Evolutionary conservation across 2,888 invertebrate genomes (phyloP), one percentile per base, ranked within the genome.

Genomic region (Scaptomyza reducta): DNA sequence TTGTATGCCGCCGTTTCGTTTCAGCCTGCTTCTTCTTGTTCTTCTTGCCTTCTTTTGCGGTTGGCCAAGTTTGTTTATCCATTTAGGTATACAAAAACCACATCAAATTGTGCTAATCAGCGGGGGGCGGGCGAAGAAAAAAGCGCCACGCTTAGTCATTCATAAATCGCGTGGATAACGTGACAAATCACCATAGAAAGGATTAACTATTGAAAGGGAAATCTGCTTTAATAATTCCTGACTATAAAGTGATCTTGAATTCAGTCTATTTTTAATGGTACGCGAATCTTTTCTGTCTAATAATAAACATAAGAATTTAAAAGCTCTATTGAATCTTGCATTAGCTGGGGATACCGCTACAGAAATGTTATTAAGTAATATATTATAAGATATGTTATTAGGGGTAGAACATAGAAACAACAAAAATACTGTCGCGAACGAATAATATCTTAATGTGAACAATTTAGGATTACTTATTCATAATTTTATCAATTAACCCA

Each of bases 11-110:
- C 35, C 55, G 72, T 62, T 65, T 42, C 60, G 45, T 47, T 57
- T 49, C 31, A 38, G 35, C 40, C 40, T 45, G 16, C 25, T 40
- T 35, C 45, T 38, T 10, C 29, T 3, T 22, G 22, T 40, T 9
- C 14, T 31, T 22, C n/a, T 41, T 25, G 31, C 31, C 18, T 51
- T 31, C 60, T 70, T 40, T 80, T 80, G 81, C 68, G 81, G 78
- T 75, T 83, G 55, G 80, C 70, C 75, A 72, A 80, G 64, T 82
- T 86, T 80, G 80, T 83, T 82, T 86, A 79, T 66, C 59, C 86
- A 70, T 75, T 84, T 66, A 79, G 78, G 72, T 57, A 75, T 57
- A 73, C 70, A 53, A 33, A 41, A 18, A 41, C 51, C 54, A 41
- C 45, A 59, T 61, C 40, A 71, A 80, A 77, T 65, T 77, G 86